A percentile compares a stretch with the other conserved stretches of the same genome.
Conservation (phyloP, 2,113 vertebrate genomes). For the Varanus salvator region DNA sequence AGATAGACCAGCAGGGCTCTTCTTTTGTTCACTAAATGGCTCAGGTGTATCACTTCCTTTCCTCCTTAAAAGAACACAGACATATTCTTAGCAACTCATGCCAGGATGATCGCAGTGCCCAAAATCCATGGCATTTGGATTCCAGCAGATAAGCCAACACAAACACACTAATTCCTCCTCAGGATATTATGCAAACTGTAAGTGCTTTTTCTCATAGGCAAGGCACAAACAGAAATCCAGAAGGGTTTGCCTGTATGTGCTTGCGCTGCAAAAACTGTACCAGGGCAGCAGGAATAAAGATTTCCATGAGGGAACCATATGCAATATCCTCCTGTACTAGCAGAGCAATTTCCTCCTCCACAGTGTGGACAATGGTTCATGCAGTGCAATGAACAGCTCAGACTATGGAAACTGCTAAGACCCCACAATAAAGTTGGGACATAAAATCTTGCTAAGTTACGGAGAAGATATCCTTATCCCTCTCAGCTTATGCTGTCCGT, state of each 20-base stretch:
- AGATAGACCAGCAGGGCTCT: not conserved
- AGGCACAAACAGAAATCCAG: not conserved
- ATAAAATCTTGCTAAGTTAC: not conserved
- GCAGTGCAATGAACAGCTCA: not conserved
- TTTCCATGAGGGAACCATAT: not conserved
- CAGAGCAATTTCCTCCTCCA: not conserved
- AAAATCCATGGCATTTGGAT: not conserved
- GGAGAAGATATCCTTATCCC: not conserved
- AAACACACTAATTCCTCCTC: not conserved
- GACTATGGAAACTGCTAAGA: not conserved
- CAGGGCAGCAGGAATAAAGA: not conserved
- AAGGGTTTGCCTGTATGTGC: not conserved
- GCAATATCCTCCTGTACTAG: not conserved
- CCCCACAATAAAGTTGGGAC: not conserved
- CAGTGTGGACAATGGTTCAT: not conserved
- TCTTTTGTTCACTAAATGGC: not conserved
- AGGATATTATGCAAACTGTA: slow-evolving; percentile 1
- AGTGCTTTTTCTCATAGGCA: not conserved
- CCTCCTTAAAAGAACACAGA: slow-evolving; percentile 5
- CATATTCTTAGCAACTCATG: not conserved
- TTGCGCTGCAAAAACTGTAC: not conserved
- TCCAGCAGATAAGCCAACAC: slow-evolving; percentile 31
- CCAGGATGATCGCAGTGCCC: not conserved
- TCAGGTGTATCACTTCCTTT: not conserved
- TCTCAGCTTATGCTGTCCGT: not conserved